phyloP scores from a whole-genome alignment of 2,888 invertebrate genomes.

The Sphaeridia pumilis region DNA sequence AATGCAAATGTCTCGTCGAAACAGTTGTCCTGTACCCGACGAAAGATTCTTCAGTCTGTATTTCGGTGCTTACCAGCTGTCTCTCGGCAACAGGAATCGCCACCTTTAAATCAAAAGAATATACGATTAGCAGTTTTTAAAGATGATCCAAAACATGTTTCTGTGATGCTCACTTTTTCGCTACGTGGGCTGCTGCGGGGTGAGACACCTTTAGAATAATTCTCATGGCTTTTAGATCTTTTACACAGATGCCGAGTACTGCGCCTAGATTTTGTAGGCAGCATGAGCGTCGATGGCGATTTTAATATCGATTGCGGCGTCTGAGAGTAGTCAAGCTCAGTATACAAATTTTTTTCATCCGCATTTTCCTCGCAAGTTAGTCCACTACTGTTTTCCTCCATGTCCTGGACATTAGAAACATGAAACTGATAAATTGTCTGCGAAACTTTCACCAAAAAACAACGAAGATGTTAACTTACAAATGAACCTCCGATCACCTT shows the following conservation, averaged over 20 bases:
- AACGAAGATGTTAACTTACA: slow-evolving; percentile 24
- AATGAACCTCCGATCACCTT: slow-evolving; percentile 25
- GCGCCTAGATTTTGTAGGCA: slow-evolving; percentile 20
- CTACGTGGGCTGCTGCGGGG: slow-evolving; percentile 29
- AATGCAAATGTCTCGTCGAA: slow-evolving; percentile 26
- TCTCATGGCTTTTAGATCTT: slow-evolving; percentile 34
- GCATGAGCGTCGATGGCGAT: slow-evolving; percentile 18
- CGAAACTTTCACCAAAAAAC: too few relatives aligned
- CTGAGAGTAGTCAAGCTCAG: slow-evolving; percentile 28
- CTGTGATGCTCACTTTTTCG: slow-evolving; percentile 26
- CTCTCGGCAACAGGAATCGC: slow-evolving; percentile 18
- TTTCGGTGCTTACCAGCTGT: slow-evolving; percentile 20
- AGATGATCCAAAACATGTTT: too few relatives aligned
- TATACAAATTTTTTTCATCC: too few relatives aligned
- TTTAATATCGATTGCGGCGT: slow-evolving; percentile 25
- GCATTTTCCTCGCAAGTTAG: too few relatives aligned
- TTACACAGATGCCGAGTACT: slow-evolving; percentile 24
- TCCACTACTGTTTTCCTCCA: slow-evolving; percentile 9
- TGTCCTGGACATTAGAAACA: too few relatives aligned
- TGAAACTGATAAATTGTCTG: too few relatives aligned
- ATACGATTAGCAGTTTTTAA: neutral
- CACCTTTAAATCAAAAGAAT: too few relatives aligned
- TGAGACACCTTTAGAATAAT: slow-evolving; percentile 31
- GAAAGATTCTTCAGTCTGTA: slow-evolving; percentile 33
- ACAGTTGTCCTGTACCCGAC: slow-evolving; percentile 6